Percentiles rank a stretch among this genome's conserved stretches.
Conservation (phyloP, 2,888 invertebrate species). For the Stictocephala bisonia region DNA sequence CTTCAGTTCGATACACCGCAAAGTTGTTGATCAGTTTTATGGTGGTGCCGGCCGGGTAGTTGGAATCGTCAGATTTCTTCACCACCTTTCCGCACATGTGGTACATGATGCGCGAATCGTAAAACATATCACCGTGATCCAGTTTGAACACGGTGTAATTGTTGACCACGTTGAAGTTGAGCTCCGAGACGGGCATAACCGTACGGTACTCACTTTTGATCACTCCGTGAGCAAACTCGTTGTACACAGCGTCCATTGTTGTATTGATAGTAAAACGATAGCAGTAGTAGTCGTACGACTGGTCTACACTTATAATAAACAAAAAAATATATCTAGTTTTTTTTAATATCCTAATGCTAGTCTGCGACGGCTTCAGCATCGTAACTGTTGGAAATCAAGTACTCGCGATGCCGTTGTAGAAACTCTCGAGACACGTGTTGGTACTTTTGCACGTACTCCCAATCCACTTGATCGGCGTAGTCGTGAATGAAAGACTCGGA, state of each 20-base stretch:
- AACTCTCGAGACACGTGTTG: too few relatives aligned
- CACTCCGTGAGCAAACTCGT: neutral
- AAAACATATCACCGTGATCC: slow-evolving; percentile 34
- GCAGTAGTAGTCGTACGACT: too few relatives aligned
- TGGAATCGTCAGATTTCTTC: neutral
- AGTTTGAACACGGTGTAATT: slow-evolving; percentile 25
- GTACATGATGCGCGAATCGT: slow-evolving; percentile 10
- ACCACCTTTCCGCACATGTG: slow-evolving; percentile 7
- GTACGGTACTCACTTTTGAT: slow-evolving; percentile 18
- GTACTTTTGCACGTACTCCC: too few relatives aligned
- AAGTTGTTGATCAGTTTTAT: slow-evolving; percentile 27
- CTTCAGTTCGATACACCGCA: slow-evolving; percentile 6
- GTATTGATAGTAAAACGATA: too few relatives aligned
- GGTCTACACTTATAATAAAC: too few relatives aligned
- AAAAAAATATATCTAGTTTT: too few relatives aligned
- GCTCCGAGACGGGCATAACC: neutral
- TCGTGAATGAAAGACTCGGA: too few relatives aligned
- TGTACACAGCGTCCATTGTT: slow-evolving; percentile 14
- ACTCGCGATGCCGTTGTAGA: too few relatives aligned
- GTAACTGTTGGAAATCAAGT: too few relatives aligned
- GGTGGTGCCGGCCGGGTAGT: neutral
- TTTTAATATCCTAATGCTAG: too few relatives aligned
- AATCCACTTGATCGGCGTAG: too few relatives aligned
- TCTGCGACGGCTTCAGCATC: too few relatives aligned
- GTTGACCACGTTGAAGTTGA: slow-evolving; percentile 13